These are phyloP conservation scores for Hippocampus barbouri DNA, from an alignment of 2,113 vertebrate genomes.

Conservation along the genomic window DNA sequence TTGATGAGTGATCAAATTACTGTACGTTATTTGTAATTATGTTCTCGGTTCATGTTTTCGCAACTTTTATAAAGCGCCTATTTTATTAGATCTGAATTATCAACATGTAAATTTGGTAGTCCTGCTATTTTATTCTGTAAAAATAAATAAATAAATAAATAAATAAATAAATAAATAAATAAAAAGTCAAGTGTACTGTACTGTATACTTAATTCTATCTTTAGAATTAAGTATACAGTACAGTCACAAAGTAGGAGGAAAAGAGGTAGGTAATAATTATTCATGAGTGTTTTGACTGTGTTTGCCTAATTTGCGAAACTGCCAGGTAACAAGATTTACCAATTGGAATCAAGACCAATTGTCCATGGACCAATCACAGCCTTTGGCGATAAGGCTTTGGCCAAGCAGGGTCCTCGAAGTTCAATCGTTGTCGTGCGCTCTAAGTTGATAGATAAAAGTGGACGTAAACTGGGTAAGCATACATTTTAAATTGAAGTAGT, in stretches of 20 bases:
- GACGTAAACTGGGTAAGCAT: neutral
- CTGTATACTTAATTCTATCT: too few species aligned
- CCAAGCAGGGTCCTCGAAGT: constrained; percentile 23
- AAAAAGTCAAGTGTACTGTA: neutral
- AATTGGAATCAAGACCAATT: neutral
- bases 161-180: too few species aligned
- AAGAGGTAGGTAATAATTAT: neutral
- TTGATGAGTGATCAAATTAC: neutral
- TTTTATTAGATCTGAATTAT: too few species aligned
- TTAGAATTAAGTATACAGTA: neutral
- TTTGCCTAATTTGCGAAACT: neutral
- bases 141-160: too few species aligned
- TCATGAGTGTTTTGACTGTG: too few species aligned
- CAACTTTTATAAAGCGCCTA: too few species aligned
- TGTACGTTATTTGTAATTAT: neutral
- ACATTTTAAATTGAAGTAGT: neutral
- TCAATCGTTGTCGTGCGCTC: neutral
- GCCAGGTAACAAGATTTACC: neutral
- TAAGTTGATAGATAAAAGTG: neutral
- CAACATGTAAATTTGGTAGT: neutral
- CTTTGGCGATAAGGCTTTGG: accelerated
- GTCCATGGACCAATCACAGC: constrained; percentile 36
- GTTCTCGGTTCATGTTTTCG: too few species aligned
- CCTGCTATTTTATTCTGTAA: too few species aligned
- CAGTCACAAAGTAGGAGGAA: neutral